Percentiles rank a stretch among this genome's conserved stretches.
Conservation (phyloP, 2,888 invertebrate genomes). For the Drosophila stalkeri region DNA sequence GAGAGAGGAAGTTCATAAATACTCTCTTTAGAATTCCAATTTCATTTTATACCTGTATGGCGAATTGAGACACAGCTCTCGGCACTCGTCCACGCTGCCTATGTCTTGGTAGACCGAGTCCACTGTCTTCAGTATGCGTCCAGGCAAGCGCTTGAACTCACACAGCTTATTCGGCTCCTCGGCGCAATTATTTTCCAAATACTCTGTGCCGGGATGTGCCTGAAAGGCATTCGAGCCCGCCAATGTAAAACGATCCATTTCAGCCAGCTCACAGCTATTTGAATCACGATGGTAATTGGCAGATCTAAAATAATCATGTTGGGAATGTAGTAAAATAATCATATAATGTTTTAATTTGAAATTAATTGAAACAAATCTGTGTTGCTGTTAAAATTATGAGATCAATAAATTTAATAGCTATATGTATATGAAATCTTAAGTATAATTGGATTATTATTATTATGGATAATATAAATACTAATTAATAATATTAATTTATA, state of each 20-base stretch:
- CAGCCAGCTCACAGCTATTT: constrained; percentile 94
- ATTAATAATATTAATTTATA: too few species aligned
- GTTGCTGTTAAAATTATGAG: too few species aligned
- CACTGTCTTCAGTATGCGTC: constrained; percentile 95
- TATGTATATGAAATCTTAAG: too few species aligned
- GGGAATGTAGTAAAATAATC: neutral
- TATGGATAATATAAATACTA: too few species aligned
- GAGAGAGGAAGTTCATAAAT: neutral
- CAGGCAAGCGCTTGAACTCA: constrained; percentile 95
- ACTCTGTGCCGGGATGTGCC: constrained; percentile 89
- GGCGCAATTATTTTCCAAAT: constrained; percentile 96
- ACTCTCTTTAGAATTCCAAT: neutral
- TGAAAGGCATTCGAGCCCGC: constrained; percentile 93
- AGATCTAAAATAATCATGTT: constrained; percentile 88
- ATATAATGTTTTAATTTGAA: too few species aligned
- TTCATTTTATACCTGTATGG: constrained; percentile 88
- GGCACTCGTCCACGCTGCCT: constrained; percentile 93
- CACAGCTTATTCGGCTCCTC: constrained; percentile 96
- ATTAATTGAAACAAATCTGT: too few species aligned
- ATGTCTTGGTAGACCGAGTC: constrained; percentile 97
- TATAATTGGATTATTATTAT: too few species aligned
- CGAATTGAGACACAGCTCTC: constrained; percentile 94
- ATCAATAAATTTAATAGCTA: too few species aligned
- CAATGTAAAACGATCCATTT: constrained; percentile 95
- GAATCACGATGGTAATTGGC: constrained; percentile 95